Conservation (phyloP, 2,888 invertebrate species). For the Acheta domesticus region DNA sequence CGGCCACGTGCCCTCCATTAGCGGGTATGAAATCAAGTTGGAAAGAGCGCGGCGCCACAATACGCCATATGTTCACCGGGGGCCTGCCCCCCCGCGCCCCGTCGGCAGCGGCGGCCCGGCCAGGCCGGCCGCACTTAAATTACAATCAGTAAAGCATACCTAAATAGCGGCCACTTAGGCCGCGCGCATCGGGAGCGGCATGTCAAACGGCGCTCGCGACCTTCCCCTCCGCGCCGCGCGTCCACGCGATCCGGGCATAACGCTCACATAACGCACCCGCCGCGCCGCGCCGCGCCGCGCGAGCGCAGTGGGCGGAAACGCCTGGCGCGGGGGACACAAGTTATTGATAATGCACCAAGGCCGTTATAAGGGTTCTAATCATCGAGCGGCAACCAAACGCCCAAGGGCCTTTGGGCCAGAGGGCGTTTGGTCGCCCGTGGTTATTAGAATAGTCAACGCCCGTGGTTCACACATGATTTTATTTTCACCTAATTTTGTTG, state of each 20-base stretch:
- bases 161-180: neutral
- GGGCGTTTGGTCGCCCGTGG: too few species aligned
- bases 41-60: neutral
- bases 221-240: neutral
- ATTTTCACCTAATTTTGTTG: too few species aligned
- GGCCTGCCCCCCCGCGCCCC: neutral
- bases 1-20: neutral
- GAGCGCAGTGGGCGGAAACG: too few species aligned
- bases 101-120: neutral
- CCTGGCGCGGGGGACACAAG: too few species aligned
- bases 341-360: too few species aligned
- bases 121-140: neutral
- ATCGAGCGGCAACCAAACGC: too few species aligned
- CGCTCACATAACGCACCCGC: neutral
- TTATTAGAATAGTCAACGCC: too few species aligned
- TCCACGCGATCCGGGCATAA: neutral
- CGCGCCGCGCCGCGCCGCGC: neutral
- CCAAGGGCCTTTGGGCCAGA: too few species aligned
- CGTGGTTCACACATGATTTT: too few species aligned
- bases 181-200: too few species aligned
- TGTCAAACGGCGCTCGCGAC: neutral
- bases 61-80: neutral
- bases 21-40: neutral
- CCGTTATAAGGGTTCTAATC: too few species aligned
- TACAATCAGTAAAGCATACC: neutral